Conservation (phyloP, 2,797 vertebrate species). For the Sus cebifrons region DNA sequence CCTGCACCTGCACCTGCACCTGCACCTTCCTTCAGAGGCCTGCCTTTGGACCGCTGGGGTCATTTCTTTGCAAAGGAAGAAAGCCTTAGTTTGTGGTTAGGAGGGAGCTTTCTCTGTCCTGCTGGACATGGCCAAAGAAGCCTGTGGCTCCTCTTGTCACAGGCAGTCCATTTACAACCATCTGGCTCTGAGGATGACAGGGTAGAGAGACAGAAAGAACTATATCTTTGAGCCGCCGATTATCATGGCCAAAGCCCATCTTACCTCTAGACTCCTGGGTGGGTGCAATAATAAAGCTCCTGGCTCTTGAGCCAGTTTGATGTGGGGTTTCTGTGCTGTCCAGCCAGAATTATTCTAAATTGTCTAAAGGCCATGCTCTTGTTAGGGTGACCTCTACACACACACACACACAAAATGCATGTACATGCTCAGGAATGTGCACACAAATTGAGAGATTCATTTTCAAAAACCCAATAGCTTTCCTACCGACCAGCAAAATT, state of each 20-base stretch:
- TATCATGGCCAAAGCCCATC: not conserved
- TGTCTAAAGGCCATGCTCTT: not conserved
- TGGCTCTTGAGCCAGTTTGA: not conserved
- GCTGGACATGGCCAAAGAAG: not conserved
- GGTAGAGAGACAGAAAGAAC: not conserved
- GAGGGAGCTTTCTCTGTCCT: not conserved
- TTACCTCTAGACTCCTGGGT: not conserved
- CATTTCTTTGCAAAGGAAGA: not conserved
- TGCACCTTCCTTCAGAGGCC: not conserved
- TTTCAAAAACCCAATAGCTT: slow-evolving; percentile 17
- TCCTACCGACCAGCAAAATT: not conserved
- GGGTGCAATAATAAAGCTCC: not conserved
- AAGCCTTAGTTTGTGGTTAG: not conserved
- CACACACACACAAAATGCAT: too few relatives aligned
- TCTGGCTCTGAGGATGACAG: not conserved
- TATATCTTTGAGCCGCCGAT: not conserved
- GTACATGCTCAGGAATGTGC: not conserved
- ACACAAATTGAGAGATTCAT: not conserved
- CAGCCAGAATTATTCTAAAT: not conserved
- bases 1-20: too few relatives aligned
- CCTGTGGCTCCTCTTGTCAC: not conserved
- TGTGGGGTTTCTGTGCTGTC: not conserved
- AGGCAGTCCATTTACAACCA: not conserved
- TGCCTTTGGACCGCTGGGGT: not conserved
- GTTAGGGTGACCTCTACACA: not conserved